phyloP scores from a whole-genome alignment of 1,140 invertebrate species.

The Semibalanus balanoides region DNA sequence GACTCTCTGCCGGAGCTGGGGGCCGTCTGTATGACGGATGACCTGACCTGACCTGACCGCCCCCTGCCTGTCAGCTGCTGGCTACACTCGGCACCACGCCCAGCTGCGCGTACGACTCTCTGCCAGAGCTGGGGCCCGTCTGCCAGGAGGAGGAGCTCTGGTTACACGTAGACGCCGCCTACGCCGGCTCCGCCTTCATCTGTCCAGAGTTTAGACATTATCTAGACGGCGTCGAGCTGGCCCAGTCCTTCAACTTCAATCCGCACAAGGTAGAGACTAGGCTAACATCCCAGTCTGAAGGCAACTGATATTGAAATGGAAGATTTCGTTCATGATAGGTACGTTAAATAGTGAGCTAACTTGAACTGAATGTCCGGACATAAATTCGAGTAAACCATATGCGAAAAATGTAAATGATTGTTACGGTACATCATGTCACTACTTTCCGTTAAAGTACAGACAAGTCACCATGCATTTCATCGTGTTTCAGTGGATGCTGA shows the following conservation, averaged over 20 bases:
- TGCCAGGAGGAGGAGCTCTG: conserved; percentile 60
- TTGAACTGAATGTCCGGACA: too few species aligned
- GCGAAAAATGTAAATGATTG: too few species aligned
- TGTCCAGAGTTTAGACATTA: conserved; percentile 82
- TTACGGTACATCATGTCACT: too few species aligned
- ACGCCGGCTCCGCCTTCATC: conserved; percentile 83
- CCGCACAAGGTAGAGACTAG: conserved; percentile 78
- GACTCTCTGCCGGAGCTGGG: conserved; percentile 77
- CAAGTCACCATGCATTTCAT: too few species aligned
- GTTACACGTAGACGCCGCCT: conserved; percentile 89
- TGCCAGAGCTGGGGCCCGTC: conserved; percentile 73
- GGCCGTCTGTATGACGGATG: too few species aligned
- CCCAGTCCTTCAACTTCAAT: conserved; percentile 88
- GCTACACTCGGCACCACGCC: conserved; percentile 80
- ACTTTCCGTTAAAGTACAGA: too few species aligned
- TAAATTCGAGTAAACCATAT: too few species aligned
- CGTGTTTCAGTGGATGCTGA: conserved; percentile 68
- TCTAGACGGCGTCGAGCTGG: conserved; percentile 74
- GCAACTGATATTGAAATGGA: too few species aligned
- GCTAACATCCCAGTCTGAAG: too few species aligned
- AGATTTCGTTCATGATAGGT: too few species aligned
- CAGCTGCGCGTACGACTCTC: conserved; percentile 72
- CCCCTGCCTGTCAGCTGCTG: conserved; percentile 44
- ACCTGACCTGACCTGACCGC: too few species aligned
- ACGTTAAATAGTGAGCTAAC: too few species aligned